These are phyloP conservation scores for Rhinoderma darwinii DNA, from an alignment of 2,113 vertebrate genomes.

Conservation along the genomic window DNA sequence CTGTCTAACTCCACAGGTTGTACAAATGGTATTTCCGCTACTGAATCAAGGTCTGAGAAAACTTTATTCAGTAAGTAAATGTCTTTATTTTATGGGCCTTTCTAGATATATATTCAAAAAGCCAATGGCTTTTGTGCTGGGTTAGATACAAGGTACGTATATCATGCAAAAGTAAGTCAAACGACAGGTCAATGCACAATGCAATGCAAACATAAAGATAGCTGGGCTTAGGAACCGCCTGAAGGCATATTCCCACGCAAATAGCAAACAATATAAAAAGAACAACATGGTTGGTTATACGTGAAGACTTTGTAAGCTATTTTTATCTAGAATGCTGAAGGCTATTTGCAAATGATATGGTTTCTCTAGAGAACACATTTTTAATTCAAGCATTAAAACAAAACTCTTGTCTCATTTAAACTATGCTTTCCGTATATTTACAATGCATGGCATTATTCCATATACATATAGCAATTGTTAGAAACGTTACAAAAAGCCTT, in stretches of 20 bases:
- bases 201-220: slow-evolving; percentile 9
- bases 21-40: no score
- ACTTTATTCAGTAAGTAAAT: neutral
- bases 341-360: slow-evolving; percentile 36
- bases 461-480: neutral
- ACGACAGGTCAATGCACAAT: slow-evolving; percentile 37
- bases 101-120: neutral
- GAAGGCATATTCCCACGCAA: slow-evolving; percentile 14
- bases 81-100: neutral
- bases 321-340: slow-evolving; percentile 33
- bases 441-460: neutral
- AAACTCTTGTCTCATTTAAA: neutral
- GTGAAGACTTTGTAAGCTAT: slow-evolving; percentile 28
- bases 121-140: neutral
- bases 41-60: neutral
- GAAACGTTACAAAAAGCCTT: neutral
- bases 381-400: slow-evolving; percentile 17
- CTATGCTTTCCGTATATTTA: neutral
- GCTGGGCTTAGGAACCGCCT: neutral
- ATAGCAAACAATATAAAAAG: slow-evolving; percentile 21
- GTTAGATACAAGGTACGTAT: slow-evolving; percentile 13
- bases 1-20: no score
- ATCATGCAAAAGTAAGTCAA: slow-evolving; percentile 1
- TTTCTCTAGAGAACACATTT: slow-evolving; percentile 31
- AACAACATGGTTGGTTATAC: slow-evolving; percentile 36